Conservation (phyloP, 2,113 vertebrate genomes). For the Menidia beryllina region DNA sequence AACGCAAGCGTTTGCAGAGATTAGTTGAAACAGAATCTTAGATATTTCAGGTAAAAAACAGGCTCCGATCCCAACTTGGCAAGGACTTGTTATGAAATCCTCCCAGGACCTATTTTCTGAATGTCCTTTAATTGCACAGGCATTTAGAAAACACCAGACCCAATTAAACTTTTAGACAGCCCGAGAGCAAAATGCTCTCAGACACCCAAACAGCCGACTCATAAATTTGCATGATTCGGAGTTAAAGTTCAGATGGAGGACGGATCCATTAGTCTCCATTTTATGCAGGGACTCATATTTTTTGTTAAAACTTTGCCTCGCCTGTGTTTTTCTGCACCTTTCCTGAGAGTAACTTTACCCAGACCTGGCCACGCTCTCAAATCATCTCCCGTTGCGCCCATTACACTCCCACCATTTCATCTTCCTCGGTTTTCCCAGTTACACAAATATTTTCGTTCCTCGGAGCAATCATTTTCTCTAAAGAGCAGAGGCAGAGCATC, state of each 20-base stretch:
- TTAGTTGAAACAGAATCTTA: too few relatives aligned
- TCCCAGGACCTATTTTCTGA: not conserved
- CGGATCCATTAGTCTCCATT: not conserved
- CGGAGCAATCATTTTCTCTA: conserved; percentile 36
- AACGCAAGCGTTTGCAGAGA: too few relatives aligned
- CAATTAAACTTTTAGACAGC: conserved; percentile 8
- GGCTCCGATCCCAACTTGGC: too few relatives aligned
- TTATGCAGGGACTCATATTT: not conserved
- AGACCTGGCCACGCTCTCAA: conserved; percentile 15
- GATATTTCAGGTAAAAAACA: too few relatives aligned
- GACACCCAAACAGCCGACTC: not conserved
- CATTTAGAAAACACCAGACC: not conserved
- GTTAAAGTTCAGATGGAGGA: conserved; percentile 29
- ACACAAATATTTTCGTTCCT: conserved; percentile 68
- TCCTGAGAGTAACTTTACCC: conserved; percentile 8
- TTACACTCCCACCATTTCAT: conserved; percentile 19
- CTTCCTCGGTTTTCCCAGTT: conserved; percentile 31
- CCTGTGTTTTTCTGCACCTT: conserved; percentile 22
- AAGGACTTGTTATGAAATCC: too few relatives aligned
- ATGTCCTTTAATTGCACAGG: conserved; percentile 10
- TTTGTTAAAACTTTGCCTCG: not conserved
- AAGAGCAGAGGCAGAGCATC: not conserved
- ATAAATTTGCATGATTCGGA: conserved; percentile 12
- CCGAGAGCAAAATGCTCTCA: not conserved
- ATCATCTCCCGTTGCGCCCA: conserved; percentile 44